A percentile compares a stretch with the other conserved stretches of the same genome.
These are phyloP conservation scores for Oophaga pumilio DNA, from an alignment of 2,113 vertebrate genomes.

Conservation along the genomic window DNA sequence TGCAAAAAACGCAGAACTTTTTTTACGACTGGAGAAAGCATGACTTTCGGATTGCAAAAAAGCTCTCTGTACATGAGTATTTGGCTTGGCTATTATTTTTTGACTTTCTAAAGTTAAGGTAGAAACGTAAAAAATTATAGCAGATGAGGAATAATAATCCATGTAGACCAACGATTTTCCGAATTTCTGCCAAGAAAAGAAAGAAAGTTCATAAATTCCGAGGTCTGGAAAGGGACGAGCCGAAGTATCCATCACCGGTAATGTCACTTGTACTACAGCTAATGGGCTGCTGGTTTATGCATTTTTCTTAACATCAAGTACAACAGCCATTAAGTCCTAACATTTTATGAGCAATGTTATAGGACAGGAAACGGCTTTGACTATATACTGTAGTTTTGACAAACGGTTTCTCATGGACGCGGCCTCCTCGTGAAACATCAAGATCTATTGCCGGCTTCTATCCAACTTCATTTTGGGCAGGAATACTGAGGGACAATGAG, in stretches of 20 bases:
- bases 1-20: too few species aligned
- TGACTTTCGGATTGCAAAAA: too few species aligned
- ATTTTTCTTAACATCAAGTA: slow-evolving; percentile 70
- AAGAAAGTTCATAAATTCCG: background rate
- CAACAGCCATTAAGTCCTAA: slow-evolving; percentile 72
- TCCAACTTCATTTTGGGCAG: slow-evolving; percentile 57
- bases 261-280: slow-evolving; percentile 67
- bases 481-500: slow-evolving; percentile 28
- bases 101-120: background rate
- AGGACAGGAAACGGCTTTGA: slow-evolving; percentile 67
- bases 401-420: slow-evolving; percentile 66
- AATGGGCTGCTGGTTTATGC: slow-evolving; percentile 66
- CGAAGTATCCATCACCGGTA: slow-evolving; percentile 2
- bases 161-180: background rate
- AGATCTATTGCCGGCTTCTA: slow-evolving; percentile 62
- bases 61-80: too few species aligned
- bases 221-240: background rate
- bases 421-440: slow-evolving; percentile 62
- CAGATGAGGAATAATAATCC: background rate
- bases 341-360: slow-evolving; percentile 69
- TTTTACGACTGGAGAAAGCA: too few species aligned
- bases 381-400: slow-evolving; percentile 65
- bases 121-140: background rate
- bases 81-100: too few species aligned
- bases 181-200: background rate